Base-by-base conservation (phyloP, 92 coral and sea anemone species). In the Paramuricea clavata region DNA sequence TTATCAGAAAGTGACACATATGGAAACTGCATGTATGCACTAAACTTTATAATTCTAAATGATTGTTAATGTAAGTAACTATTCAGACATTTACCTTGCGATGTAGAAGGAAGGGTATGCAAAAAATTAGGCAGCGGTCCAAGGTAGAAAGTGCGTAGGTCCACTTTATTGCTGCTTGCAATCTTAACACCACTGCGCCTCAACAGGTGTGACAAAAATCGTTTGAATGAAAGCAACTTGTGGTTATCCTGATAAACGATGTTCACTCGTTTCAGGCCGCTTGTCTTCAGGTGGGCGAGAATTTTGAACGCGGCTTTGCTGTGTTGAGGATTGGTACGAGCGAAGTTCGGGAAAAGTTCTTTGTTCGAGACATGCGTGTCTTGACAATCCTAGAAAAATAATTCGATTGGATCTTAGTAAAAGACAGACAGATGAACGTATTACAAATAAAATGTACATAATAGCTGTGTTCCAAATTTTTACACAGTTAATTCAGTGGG, bases 291-390 rank as follows among this genome's bases (percentile, higher is more conserved):
- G 9, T 94, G 90, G 32, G 93, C 79, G 39, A 90, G 69, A 21
- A 94, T 78, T 57, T 93, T 87, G n/a, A 94, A 92, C 2, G 97
- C 89, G 16, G 95, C 93, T 44, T 95, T 86, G 47, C 91, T 85
- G 44, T 94, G 93, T 5, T 93, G 82, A 19, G 98, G 98, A 84
- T 92, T 94, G 16, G 98, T 94, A 12, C 98, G 93, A 30, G 88
- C 93, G 47, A 95, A 92, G 44, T 97, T 95, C 26, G 98, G 98
- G 71, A 89, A 94, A 12, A 90, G 33, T 69, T 89, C 85, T 61
- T 95, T 95, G 87, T 92, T 87, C 35, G 98, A 94, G 2, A 95
- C 87, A 56, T 91, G 95, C 0, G 95, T 88, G 81, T 92, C 93
- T 79, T 94, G 93, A 61, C 95, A 94, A 93, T 91, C 95, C 98